Evolutionary conservation across 2,113 vertebrate genomes (phyloP).

Genomic region (Elephantulus edwardii): DNA sequence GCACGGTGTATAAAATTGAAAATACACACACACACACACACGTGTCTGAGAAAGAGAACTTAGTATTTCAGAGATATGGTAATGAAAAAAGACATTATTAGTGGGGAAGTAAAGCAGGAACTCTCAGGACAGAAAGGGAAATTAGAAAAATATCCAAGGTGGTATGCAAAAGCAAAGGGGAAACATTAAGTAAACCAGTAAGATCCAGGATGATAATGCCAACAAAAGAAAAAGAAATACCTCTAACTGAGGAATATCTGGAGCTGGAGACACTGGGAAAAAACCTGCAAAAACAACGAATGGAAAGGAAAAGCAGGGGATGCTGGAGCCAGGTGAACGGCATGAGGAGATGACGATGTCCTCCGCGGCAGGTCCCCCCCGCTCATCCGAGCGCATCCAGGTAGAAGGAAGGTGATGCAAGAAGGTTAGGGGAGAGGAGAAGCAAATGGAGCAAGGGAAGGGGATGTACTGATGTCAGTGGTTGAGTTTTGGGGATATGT

Average conservation of each 20-base stretch:
- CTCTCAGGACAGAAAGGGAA: neutral
- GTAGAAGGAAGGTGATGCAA: neutral
- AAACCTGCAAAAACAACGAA: too few relatives aligned
- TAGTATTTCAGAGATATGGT: neutral
- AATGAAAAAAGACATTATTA: too few relatives aligned
- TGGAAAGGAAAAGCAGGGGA: too few relatives aligned
- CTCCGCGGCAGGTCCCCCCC: neutral
- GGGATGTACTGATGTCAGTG: neutral
- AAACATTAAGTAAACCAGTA: neutral
- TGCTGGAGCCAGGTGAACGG: rapidly evolving
- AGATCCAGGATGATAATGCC: neutral
- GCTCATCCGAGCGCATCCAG: neutral
- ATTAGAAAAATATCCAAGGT: neutral
- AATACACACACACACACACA: neutral
- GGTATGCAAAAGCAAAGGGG: neutral
- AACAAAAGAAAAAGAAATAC: neutral
- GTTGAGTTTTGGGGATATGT: neutral
- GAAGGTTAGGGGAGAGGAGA: too few relatives aligned
- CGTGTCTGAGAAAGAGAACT: neutral
- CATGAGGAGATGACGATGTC: neutral
- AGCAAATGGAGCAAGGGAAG: neutral
- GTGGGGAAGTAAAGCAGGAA: too few relatives aligned
- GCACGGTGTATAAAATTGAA: neutral
- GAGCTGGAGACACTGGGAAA: too few relatives aligned
- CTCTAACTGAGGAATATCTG: neutral